These are phyloP conservation scores for Plestiodon gilberti DNA, from an alignment of 2,113 vertebrate species.

Conservation along the genomic window DNA sequence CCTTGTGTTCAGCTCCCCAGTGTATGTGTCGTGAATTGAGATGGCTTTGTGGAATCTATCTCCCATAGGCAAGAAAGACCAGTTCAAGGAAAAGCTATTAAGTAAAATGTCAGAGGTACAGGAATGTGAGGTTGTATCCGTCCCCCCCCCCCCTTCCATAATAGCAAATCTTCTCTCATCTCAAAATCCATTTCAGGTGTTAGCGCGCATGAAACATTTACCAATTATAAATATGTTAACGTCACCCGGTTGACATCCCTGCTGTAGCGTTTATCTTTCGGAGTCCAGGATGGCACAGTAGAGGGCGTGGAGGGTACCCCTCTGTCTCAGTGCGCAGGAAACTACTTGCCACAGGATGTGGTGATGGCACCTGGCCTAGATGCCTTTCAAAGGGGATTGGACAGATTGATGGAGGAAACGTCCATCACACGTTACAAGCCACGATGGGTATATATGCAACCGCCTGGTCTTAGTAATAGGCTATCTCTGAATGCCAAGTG, in stretches of 20 bases:
- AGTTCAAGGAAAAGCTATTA: constrained; percentile 62
- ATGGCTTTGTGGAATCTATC: constrained; percentile 44
- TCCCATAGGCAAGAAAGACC: constrained; percentile 47
- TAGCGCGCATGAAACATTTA: constrained; percentile 46
- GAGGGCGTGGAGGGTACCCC: too few relatives aligned
- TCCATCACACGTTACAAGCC: too few relatives aligned
- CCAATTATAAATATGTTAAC: constrained; percentile 41
- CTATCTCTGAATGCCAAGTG: too few relatives aligned
- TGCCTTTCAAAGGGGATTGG: too few relatives aligned
- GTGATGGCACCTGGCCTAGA: too few relatives aligned
- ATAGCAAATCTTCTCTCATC: constrained; percentile 31
- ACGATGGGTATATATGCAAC: too few relatives aligned
- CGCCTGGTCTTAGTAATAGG: too few relatives aligned
- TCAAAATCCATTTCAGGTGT: constrained; percentile 26
- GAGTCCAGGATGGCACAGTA: neutral
- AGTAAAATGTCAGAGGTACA: constrained; percentile 34
- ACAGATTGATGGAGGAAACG: too few relatives aligned
- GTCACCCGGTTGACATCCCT: constrained; percentile 18
- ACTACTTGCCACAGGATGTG: too few relatives aligned
- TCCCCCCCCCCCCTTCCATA: neutral
- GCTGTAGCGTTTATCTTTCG: neutral
- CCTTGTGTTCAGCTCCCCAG: neutral
- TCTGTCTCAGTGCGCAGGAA: too few relatives aligned
- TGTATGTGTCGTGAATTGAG: constrained; percentile 56
- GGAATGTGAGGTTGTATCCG: neutral